These are phyloP conservation scores for Syngnathoides biaculeatus DNA, from an alignment of 2,113 vertebrate genomes.

Conservation along the genomic window DNA sequence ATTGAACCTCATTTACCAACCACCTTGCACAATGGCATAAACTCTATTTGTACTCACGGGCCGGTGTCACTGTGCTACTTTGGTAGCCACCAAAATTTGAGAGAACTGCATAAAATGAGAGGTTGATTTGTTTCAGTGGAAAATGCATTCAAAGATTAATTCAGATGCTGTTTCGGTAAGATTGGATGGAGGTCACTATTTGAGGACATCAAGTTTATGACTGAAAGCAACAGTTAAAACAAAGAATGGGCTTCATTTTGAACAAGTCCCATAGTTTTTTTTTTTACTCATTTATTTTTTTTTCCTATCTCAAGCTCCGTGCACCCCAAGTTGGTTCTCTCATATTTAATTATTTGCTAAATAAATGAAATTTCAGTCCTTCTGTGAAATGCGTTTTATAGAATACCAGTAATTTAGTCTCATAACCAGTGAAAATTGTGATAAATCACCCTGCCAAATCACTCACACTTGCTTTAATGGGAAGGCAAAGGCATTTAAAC, in stretches of 20 bases:
- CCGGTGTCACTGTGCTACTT: not conserved
- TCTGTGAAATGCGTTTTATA: conserved; percentile 23
- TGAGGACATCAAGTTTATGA: not conserved
- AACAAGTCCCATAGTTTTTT: not conserved
- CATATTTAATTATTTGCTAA: conserved; percentile 30
- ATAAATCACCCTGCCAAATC: conserved; percentile 26
- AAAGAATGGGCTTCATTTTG: not conserved
- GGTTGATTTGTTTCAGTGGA: too few species aligned
- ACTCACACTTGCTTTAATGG: not conserved
- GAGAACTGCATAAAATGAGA: too few species aligned
- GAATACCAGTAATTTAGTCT: conserved; percentile 41
- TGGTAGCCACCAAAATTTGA: not conserved
- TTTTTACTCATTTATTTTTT: not conserved
- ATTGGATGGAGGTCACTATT: not conserved
- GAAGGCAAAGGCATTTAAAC: conserved; percentile 5
- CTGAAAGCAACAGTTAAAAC: not conserved
- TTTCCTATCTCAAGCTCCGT: not conserved
- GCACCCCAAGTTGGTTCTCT: conserved; percentile 4
- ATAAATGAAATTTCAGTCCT: conserved; percentile 40
- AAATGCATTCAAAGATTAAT: too few species aligned
- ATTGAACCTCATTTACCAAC: not conserved
- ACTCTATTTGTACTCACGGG: not conserved
- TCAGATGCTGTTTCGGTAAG: not conserved
- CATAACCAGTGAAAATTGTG: conserved; percentile 36
- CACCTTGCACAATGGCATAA: not conserved